These are phyloP conservation scores for Lasioglossum calceatum DNA, from an alignment of 2,888 invertebrate genomes.

Conservation along the genomic window DNA sequence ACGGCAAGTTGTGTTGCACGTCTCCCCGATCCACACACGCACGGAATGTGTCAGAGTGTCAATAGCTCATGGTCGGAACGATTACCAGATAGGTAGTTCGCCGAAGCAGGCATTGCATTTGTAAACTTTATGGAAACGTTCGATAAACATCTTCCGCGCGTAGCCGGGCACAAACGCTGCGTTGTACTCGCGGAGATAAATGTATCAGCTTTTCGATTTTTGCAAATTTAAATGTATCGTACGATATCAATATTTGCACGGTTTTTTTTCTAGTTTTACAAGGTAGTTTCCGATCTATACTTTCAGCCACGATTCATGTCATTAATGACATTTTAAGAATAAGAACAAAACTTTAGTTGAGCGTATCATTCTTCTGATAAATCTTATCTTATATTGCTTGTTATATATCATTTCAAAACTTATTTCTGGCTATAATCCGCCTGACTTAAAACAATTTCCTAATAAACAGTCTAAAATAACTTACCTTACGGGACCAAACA, in stretches of 20 bases:
- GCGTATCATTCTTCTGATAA: too few relatives aligned
- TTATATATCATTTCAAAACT: too few relatives aligned
- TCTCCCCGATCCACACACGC: not conserved
- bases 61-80: slow-evolving; percentile 52
- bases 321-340: too few relatives aligned
- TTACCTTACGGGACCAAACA: too few relatives aligned
- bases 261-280: not conserved
- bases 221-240: not conserved
- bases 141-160: not conserved
- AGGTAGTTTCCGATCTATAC: not conserved
- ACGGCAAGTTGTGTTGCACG: slow-evolving; percentile 16
- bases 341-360: too few relatives aligned
- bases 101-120: slow-evolving; percentile 20
- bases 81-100: slow-evolving; percentile 41
- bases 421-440: too few relatives aligned
- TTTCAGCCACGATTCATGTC: too few relatives aligned
- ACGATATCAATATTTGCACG: not conserved
- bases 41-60: slow-evolving; percentile 55
- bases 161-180: not conserved
- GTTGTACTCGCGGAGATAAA: not conserved
- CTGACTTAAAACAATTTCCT: too few relatives aligned
- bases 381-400: too few relatives aligned
- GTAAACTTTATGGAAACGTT: slow-evolving; percentile 31
- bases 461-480: too few relatives aligned
- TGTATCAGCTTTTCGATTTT: not conserved